phyloP scores from a whole-genome alignment of 2,113 vertebrate genomes.

The Rhynchopsitta pachyrhyncha region DNA sequence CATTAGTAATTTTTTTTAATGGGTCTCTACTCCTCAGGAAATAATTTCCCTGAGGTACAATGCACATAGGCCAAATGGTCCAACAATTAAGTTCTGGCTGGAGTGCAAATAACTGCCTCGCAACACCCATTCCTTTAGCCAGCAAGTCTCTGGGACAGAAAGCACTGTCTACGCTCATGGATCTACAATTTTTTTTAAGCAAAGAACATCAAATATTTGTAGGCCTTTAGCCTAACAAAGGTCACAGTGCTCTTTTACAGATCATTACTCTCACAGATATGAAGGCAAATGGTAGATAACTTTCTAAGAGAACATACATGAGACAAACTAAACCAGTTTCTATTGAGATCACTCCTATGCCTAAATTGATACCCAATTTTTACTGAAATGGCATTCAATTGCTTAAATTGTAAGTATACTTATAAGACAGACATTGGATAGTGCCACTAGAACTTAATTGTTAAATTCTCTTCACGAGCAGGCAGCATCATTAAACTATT shows the following conservation, averaged over 20 bases:
- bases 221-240: not conserved
- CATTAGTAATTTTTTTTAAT: not conserved
- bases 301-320: not conserved
- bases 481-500: not conserved
- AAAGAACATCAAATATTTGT: not conserved
- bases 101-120: not conserved
- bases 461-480: not conserved
- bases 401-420: not conserved
- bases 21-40: not conserved
- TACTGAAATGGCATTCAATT: not conserved
- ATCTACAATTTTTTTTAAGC: not conserved
- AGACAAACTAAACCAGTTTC: not conserved
- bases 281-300: not conserved
- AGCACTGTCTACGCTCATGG: not conserved
- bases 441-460: not conserved
- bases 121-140: not conserved
- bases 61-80: not conserved
- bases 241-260: constrained; percentile 7
- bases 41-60: not conserved
- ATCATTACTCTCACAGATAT: not conserved
- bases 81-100: not conserved
- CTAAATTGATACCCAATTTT: not conserved
- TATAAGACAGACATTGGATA: not conserved
- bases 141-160: not conserved
- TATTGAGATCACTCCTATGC: not conserved